A percentile compares a stretch with the other conserved stretches of the same genome.
Conservation (phyloP, 37 sponge, comb jelly and placozoan species). For the Lycopodina hypogea region DNA sequence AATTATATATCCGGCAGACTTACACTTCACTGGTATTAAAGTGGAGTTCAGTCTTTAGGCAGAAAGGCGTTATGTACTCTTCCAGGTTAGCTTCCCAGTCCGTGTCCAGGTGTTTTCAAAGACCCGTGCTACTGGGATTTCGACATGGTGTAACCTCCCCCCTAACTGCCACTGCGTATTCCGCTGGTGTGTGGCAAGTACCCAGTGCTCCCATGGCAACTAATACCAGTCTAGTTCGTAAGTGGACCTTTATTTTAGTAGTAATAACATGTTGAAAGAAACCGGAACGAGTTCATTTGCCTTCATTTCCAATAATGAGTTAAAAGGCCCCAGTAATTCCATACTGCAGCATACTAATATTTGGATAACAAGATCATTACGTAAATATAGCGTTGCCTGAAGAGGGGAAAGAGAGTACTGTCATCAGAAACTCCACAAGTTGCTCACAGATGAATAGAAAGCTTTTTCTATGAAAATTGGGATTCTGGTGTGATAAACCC, state of each 20-base stretch:
- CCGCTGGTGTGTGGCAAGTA: neutral
- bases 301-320: no score
- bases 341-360: no score
- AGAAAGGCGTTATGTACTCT: neutral
- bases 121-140: neutral
- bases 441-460: no score
- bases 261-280: no score
- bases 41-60: neutral
- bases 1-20: neutral
- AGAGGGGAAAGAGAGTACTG: no score
- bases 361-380: no score
- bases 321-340: no score
- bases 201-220: slow-evolving; percentile 32
- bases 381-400: no score
- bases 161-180: neutral
- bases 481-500: no score
- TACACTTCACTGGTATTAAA: neutral
- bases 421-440: no score
- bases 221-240: slow-evolving; percentile 20
- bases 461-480: no score
- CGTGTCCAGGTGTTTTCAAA: slow-evolving; percentile 15
- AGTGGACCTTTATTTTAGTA: neutral
- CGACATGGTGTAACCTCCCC: slow-evolving; percentile 3
- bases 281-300: no score
- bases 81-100: slow-evolving; percentile 13